phyloP scores from a whole-genome alignment of 2,888 invertebrate genomes.

The Sinhomidia bicolor region DNA sequence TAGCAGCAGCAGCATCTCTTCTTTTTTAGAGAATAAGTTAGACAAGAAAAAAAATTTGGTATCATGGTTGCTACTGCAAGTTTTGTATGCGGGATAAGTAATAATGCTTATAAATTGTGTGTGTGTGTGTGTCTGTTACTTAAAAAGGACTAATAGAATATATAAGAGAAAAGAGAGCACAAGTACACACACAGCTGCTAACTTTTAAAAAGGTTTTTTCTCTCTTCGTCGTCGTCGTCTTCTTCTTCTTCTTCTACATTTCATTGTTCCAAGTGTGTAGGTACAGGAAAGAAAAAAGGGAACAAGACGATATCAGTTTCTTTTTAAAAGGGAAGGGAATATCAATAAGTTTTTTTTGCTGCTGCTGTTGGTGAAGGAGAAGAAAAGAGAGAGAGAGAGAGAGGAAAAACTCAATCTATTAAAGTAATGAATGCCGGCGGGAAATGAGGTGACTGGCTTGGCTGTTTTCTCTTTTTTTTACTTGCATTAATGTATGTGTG shows the following conservation, averaged over 20 bases:
- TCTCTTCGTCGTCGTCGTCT: too few species aligned
- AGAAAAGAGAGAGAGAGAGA: constrained; percentile 40
- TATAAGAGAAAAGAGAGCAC: constrained; percentile 21
- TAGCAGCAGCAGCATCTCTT: not conserved
- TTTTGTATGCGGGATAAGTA: constrained; percentile 31
- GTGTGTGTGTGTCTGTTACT: constrained; percentile 61
- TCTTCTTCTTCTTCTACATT: too few species aligned
- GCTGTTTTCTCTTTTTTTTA: constrained; percentile 35
- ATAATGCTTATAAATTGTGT: constrained; percentile 64
- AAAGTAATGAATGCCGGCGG: constrained; percentile 71
- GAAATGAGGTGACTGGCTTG: constrained; percentile 62
- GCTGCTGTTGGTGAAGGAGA: constrained; percentile 15
- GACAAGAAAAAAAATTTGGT: too few species aligned
- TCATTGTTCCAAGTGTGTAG: constrained; percentile 25
- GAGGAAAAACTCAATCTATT: constrained; percentile 72
- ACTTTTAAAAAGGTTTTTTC: constrained; percentile 56
- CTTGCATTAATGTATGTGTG: not conserved
- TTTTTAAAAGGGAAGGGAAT: constrained; percentile 30
- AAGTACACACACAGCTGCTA: constrained; percentile 44
- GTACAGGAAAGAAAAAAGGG: not conserved
- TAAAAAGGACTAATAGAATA: constrained; percentile 62
- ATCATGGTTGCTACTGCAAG: constrained; percentile 3
- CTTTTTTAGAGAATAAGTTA: not conserved
- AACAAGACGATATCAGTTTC: constrained; percentile 36
- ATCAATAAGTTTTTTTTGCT: constrained; percentile 51